Base-by-base conservation (phyloP, 2,888 invertebrate species). In the Thyatira batis region DNA sequence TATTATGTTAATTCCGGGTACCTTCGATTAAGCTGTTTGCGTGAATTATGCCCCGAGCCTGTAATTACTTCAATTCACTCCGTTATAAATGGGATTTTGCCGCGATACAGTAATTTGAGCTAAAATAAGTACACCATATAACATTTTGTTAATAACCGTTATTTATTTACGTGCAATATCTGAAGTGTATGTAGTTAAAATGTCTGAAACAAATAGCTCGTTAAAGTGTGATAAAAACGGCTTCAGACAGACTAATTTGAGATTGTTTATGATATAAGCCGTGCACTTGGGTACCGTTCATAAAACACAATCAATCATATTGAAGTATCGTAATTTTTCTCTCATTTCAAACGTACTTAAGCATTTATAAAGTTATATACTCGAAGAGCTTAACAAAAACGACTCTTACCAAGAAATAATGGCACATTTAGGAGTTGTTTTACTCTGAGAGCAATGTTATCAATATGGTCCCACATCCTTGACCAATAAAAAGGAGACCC, bases 21-120 rank as follows among this genome's bases (percentile, higher is more conserved):
- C 61, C 68, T 69, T 67, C 71, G 73, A 82, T 82, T 81, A 79
- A 82, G 82, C 78, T 79, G 77, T 81, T 82, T 79, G 67, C 75
- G 73, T 76, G 74, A 78, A 78, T 80, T 76, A 78, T 73, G 70
- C 72, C 71, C 64, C 71, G 4, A 63, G 67, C 69, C 50, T 53
- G 54, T 73, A 69, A 73, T 69, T 67, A 71, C 61, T 63, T 72
- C 73, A 71, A 80, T 81, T 71, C 61, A 58, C 62, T 52, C 52
- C 56, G 67, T 78, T 74, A 77, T 80, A 72, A 75, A 76, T 73
- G 73, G 64, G 49, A 48, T 54, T 55, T 61, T 60, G 66, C 63
- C 63, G 61, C 67, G 65, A 71, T 76, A 70, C 60, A 53, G 59
- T 53, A 57, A 60, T 58, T 72, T 67, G 60, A 58, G 56, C 49